A percentile compares a stretch with the other conserved stretches of the same genome.
Conservation (phyloP, 2,113 vertebrate genomes). For the Anarrhichthys ocellatus region DNA sequence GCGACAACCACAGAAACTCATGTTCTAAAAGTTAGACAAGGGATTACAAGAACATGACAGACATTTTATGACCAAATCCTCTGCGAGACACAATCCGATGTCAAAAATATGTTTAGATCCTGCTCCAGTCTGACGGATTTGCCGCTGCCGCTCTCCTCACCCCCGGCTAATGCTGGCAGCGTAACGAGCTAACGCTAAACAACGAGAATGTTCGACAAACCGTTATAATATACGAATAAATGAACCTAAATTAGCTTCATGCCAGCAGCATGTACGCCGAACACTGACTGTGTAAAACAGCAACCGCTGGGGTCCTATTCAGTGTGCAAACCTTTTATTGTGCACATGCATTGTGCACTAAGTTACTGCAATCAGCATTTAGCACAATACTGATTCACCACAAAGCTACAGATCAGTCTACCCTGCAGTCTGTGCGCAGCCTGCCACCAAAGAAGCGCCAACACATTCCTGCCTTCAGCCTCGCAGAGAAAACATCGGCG, state of each 20-base stretch:
- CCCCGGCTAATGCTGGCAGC: background rate
- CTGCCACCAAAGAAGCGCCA: conserved; percentile 54
- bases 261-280: background rate
- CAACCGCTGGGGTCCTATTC: conserved; percentile 46
- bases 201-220: background rate
- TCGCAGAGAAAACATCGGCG: conserved; percentile 33
- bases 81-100: background rate
- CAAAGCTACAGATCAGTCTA: conserved; percentile 78
- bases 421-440: conserved; percentile 64
- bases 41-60: background rate
- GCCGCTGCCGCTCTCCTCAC: background rate
- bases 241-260: conserved; percentile 12
- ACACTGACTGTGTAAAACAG: conserved; percentile 41
- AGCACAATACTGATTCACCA: conserved; percentile 78
- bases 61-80: conserved; percentile 5
- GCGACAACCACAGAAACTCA: background rate
- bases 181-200: background rate
- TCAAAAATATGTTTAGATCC: conserved; percentile 40
- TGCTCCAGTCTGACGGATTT: conserved; percentile 22
- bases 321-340: conserved; percentile 59
- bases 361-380: conserved; percentile 77
- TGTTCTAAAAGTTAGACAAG: background rate
- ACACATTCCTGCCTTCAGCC: conserved; percentile 61
- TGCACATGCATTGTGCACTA: conserved; percentile 66
- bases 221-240: background rate